These are phyloP conservation scores for Drosophila guanche DNA, from an alignment of 1,140 invertebrate species.

Conservation along the genomic window DNA sequence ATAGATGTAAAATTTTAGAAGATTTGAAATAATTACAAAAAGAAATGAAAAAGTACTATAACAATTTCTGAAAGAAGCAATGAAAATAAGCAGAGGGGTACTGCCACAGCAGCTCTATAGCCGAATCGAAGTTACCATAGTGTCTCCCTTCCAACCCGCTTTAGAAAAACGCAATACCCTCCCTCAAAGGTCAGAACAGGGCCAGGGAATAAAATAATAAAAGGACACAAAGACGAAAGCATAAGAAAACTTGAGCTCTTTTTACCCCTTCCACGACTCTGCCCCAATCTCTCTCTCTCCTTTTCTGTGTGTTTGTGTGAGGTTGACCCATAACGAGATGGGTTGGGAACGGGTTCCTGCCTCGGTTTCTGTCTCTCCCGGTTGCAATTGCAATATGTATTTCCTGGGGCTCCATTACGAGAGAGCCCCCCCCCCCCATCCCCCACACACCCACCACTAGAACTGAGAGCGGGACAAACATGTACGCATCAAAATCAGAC, in stretches of 20 bases:
- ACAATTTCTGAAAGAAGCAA: too few relatives aligned
- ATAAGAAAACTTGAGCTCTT: slow-evolving; percentile 72
- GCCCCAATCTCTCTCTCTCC: neutral
- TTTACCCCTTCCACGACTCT: too few relatives aligned
- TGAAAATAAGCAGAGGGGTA: too few relatives aligned
- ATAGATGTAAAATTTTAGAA: too few relatives aligned
- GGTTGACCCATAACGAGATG: slow-evolving; percentile 63
- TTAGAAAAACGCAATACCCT: too few relatives aligned
- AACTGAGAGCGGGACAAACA: slow-evolving; percentile 47
- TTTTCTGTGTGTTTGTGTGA: slow-evolving; percentile 21
- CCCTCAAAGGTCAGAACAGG: slow-evolving; percentile 14
- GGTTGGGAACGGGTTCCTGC: slow-evolving; percentile 4
- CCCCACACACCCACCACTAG: too few relatives aligned
- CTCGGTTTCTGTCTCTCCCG: slow-evolving; percentile 1
- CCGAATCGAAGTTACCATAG: too few relatives aligned
- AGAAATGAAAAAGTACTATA: too few relatives aligned
- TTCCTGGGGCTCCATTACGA: too few relatives aligned
- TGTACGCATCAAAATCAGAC: slow-evolving; percentile 82
- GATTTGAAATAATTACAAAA: too few relatives aligned
- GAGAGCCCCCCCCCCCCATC: slow-evolving; percentile 5
- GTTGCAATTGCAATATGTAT: slow-evolving; percentile 49
- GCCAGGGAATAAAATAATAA: slow-evolving; percentile 82
- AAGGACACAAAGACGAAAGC: slow-evolving; percentile 80
- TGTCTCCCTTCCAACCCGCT: too few relatives aligned
- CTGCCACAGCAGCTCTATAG: too few relatives aligned